Evolutionary conservation across 1,140 invertebrate species (phyloP).

Genomic region (Hydropsyche tenuis): DNA sequence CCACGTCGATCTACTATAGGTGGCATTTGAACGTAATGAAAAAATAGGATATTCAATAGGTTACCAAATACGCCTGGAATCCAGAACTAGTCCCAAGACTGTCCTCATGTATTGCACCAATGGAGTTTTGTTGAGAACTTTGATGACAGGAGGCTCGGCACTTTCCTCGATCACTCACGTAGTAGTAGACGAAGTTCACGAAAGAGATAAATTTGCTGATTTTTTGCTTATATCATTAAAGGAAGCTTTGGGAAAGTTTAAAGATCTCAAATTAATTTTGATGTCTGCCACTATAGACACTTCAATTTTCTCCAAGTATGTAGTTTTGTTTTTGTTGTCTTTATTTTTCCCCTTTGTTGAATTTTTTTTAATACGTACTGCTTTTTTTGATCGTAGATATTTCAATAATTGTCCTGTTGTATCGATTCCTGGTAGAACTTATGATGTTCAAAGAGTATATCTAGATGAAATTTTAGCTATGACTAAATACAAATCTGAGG

Average conservation of each 20-base stretch:
- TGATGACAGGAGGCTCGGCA: constrained; percentile 78
- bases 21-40: constrained; percentile 86
- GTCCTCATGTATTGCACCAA: constrained; percentile 91
- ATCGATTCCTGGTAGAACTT: constrained; percentile 81
- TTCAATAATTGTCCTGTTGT: constrained; percentile 82
- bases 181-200: constrained; percentile 94
- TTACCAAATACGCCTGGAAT: constrained; percentile 92
- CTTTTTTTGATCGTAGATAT: constrained; percentile 54
- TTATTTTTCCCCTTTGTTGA: background rate
- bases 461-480: constrained; percentile 83
- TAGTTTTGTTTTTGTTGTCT: background rate
- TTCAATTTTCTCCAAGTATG: constrained; percentile 75
- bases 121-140: constrained; percentile 84
- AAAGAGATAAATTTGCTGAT: constrained; percentile 91
- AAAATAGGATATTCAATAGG: constrained; percentile 86
- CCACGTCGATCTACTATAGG: too few species aligned
- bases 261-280: constrained; percentile 81
- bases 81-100: constrained; percentile 79
- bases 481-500: constrained; percentile 73
- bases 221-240: constrained; percentile 88
- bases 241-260: constrained; percentile 75
- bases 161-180: constrained; percentile 79
- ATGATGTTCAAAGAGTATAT: constrained; percentile 79
- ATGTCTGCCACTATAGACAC: constrained; percentile 96
- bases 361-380: background rate